These are phyloP conservation scores for Leucosticte australis DNA, from an alignment of 2,113 vertebrate species.

Conservation along the genomic window DNA sequence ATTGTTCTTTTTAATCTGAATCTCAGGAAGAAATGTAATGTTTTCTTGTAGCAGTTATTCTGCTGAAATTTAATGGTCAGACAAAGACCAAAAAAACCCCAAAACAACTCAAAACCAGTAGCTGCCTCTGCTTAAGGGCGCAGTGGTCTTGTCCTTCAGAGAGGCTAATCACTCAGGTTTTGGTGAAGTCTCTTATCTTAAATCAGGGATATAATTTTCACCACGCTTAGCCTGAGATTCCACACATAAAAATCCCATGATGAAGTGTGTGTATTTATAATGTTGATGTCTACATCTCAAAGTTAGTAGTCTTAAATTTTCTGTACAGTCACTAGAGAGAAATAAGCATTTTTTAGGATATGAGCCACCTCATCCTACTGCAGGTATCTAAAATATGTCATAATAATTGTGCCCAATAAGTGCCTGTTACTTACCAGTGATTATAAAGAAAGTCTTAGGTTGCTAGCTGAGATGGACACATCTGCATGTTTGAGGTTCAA, in stretches of 20 bases:
- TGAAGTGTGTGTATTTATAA: neutral
- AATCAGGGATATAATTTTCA: neutral
- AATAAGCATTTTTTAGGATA: neutral
- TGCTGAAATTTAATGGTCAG: neutral
- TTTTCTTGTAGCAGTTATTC: neutral
- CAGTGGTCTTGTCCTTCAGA: neutral
- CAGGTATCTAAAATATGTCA: neutral
- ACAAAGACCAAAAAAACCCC: fast-evolving
- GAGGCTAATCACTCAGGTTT: neutral
- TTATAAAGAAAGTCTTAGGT: neutral
- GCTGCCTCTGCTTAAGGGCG: neutral
- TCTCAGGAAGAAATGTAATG: neutral
- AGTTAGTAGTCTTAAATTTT: neutral
- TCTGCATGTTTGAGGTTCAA: neutral
- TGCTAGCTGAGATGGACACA: neutral
- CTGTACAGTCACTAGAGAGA: neutral
- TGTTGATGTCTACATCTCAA: neutral
- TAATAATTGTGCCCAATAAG: neutral
- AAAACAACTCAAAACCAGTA: neutral
- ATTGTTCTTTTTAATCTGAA: neutral
- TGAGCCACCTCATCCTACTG: neutral
- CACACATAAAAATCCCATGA: fast-evolving
- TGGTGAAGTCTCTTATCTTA: neutral
- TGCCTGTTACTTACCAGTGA: neutral
- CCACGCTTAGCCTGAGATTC: neutral